A percentile compares a stretch with the other conserved stretches of the same genome.
Conservation (phyloP, 2,888 invertebrate species). For the Ypsolopha sequella region DNA sequence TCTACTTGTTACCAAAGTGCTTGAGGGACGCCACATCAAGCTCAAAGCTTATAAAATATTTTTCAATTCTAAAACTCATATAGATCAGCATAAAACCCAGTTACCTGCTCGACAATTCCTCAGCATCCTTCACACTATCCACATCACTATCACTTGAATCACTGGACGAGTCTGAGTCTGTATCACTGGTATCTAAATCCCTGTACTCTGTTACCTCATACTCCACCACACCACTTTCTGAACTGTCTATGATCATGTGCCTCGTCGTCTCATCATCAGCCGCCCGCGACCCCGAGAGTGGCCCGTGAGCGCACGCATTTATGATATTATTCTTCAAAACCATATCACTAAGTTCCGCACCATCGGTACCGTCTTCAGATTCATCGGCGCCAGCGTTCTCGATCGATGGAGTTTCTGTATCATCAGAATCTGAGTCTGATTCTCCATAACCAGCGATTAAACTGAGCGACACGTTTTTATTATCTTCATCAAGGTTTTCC, state of each 20-base stretch:
- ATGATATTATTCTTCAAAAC: conserved; percentile 64
- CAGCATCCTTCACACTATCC: conserved; percentile 56
- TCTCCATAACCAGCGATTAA: conserved; percentile 58
- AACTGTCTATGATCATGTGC: conserved; percentile 60
- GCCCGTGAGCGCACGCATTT: conserved; percentile 63
- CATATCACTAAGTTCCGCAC: conserved; percentile 57
- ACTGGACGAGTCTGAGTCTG: conserved; percentile 40
- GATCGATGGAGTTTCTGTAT: conserved; percentile 39
- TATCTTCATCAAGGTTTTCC: conserved; percentile 55
- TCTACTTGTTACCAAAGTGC: no score
- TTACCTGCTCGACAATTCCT: conserved; percentile 55
- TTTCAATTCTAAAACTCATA: neutral
- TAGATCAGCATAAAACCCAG: conserved; percentile 3
- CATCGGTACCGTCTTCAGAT: conserved; percentile 44
- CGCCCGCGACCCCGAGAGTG: conserved; percentile 35
- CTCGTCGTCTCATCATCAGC: conserved; percentile 37
- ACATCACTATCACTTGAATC: conserved; percentile 55
- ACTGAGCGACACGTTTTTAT: conserved; percentile 60
- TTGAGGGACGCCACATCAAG: no score
- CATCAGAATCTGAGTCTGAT: conserved; percentile 59
- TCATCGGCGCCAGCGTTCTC: conserved; percentile 38
- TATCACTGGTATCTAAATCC: conserved; percentile 44
- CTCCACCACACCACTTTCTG: conserved; percentile 51
- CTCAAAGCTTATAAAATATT: no score
- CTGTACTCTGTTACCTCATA: conserved; percentile 60